Conservation (phyloP, 1,140 invertebrate genomes). For the Listronotus bonariensis region DNA sequence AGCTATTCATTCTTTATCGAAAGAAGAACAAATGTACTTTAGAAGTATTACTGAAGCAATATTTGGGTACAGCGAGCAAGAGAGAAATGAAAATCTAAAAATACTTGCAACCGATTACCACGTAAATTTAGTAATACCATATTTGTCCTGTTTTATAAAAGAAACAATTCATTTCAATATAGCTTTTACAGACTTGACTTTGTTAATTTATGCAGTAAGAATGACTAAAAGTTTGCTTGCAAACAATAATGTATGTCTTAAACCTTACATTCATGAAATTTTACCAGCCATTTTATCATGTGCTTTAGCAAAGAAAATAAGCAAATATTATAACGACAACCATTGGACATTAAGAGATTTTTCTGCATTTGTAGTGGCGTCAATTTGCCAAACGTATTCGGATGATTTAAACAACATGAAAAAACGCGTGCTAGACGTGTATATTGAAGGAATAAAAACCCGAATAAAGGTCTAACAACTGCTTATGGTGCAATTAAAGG, state of each 20-base stretch:
- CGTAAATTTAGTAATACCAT: conserved; percentile 36
- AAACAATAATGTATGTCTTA: conserved; percentile 37
- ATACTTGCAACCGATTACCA: conserved; percentile 38
- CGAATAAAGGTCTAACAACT: conserved; percentile 35
- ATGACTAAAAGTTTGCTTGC: conserved; percentile 42
- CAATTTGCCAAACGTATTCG: conserved; percentile 37
- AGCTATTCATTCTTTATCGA: conserved; percentile 37
- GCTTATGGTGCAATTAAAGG: conserved; percentile 45
- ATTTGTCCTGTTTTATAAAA: conserved; percentile 41
- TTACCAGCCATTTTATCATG: conserved; percentile 42
- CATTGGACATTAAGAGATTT: conserved; percentile 47
- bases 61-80: conserved; percentile 46
- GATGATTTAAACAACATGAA: conserved; percentile 42
- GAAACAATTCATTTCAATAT: conserved; percentile 42
- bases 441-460: conserved; percentile 36
- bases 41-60: conserved; percentile 40
- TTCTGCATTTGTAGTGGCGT: conserved; percentile 36
- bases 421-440: conserved; percentile 36
- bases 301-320: conserved; percentile 40
- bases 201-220: conserved; percentile 43
- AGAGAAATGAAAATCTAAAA: conserved; percentile 38
- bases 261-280: conserved; percentile 36
- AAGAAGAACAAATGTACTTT: conserved; percentile 44
- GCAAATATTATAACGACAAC: conserved; percentile 45
- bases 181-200: conserved; percentile 40